Evolutionary conservation across 1,140 invertebrate species (phyloP).

Genomic region (Tetranychus cinnabarinus): DNA sequence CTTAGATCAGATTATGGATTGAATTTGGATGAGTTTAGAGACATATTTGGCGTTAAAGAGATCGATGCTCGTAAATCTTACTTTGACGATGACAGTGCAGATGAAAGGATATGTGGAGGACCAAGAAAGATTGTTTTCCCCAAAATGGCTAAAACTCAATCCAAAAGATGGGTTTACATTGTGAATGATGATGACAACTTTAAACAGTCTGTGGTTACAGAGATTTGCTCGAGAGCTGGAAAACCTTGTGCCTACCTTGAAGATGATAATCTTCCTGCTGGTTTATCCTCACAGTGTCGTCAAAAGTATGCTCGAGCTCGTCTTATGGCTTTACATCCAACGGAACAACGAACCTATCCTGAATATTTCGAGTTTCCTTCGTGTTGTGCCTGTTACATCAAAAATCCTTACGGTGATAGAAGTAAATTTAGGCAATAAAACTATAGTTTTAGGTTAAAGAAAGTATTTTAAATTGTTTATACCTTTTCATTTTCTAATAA

Average conservation of each 20-base stretch:
- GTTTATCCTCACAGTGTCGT: constrained; percentile 29
- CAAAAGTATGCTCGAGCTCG: constrained; percentile 35
- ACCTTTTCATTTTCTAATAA: no score
- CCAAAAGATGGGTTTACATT: constrained; percentile 29
- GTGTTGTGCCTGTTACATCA: neutral
- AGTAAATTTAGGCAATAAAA: no score
- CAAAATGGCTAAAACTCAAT: constrained; percentile 22
- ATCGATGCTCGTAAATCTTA: constrained; percentile 11
- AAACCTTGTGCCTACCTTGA: constrained; percentile 15
- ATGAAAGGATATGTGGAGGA: constrained; percentile 33
- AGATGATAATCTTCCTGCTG: constrained; percentile 22
- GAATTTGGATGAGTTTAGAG: constrained; percentile 8
- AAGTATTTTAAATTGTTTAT: no score
- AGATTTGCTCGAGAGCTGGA: constrained; percentile 25
- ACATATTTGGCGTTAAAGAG: constrained; percentile 11
- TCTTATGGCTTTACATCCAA: constrained; percentile 24
- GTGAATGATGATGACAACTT: constrained; percentile 27
- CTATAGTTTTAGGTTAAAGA: no score
- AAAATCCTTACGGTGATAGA: neutral
- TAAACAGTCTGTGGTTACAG: constrained; percentile 28
- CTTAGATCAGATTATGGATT: constrained; percentile 5
- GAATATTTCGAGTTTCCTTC: constrained; percentile 22
- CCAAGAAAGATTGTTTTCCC: constrained; percentile 22
- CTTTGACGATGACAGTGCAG: constrained; percentile 34
- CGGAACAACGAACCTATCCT: constrained; percentile 23